These are phyloP conservation scores for Dorcus hopei DNA, from an alignment of 2,888 invertebrate species.

Conservation along the genomic window DNA sequence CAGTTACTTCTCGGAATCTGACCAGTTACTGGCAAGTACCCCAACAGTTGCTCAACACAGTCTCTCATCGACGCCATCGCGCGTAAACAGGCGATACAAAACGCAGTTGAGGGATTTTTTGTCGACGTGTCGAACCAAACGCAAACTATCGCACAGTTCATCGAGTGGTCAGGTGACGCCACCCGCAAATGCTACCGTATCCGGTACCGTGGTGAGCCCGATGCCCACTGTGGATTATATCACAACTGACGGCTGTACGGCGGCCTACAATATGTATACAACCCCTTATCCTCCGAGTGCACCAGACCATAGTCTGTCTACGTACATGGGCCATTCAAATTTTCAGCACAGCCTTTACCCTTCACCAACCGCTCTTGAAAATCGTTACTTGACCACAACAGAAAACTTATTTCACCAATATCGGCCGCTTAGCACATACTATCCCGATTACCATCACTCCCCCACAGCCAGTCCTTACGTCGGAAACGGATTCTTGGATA, in stretches of 20 bases:
- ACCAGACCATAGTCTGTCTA: constrained; percentile 59
- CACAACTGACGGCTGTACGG: constrained; percentile 59
- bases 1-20: constrained; percentile 84
- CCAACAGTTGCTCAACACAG: constrained; percentile 52
- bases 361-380: constrained; percentile 52
- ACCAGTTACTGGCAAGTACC: constrained; percentile 66
- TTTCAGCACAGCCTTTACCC: constrained; percentile 62
- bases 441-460: constrained; percentile 73
- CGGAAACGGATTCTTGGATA: constrained; percentile 81
- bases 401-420: constrained; percentile 90
- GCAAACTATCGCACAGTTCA: constrained; percentile 44
- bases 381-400: constrained; percentile 67
- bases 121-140: constrained; percentile 68
- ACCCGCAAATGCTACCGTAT: constrained; percentile 52
- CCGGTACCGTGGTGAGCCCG: constrained; percentile 55
- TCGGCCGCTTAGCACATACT: constrained; percentile 80
- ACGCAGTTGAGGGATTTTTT: constrained; percentile 90
- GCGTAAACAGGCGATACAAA: constrained; percentile 87
- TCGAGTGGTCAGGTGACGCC: constrained; percentile 45
- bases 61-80: constrained; percentile 66
- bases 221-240: constrained; percentile 67
- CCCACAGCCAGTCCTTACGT: constrained; percentile 64
- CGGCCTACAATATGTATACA: constrained; percentile 79
- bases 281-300: constrained; percentile 72
- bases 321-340: constrained; percentile 69